These are phyloP conservation scores for Reinhardtius hippoglossoides DNA, from an alignment of 2,113 vertebrate genomes.

Conservation along the genomic window DNA sequence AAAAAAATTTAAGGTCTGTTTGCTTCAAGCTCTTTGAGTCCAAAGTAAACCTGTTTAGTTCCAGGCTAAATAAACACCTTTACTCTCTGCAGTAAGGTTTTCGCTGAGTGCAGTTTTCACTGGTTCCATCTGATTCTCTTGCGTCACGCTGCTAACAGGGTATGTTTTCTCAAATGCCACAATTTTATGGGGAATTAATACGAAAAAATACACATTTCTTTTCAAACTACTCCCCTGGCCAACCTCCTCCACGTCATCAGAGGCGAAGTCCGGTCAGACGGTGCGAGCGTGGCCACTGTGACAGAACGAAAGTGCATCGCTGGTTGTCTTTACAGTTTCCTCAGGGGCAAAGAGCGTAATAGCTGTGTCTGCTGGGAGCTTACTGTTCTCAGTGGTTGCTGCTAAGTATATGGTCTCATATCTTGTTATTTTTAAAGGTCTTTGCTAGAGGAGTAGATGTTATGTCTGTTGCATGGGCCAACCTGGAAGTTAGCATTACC, in stretches of 20 bases:
- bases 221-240: conserved; percentile 59
- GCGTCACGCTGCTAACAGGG: conserved; percentile 56
- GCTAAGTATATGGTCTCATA: conserved; percentile 43
- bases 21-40: conserved; percentile 34
- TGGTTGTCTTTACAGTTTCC: conserved; percentile 71
- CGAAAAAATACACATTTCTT: conserved; percentile 54
- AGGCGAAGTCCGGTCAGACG: conserved; percentile 29
- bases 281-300: conserved; percentile 29
- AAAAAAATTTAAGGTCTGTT: background rate
- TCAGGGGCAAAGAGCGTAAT: conserved; percentile 65
- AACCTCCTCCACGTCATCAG: conserved; percentile 69
- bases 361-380: conserved; percentile 58
- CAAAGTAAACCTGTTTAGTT: conserved; percentile 2
- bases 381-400: conserved; percentile 29
- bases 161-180: conserved; percentile 54
- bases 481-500: background rate
- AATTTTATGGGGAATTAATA: conserved; percentile 62
- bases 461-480: background rate
- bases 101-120: conserved; percentile 28
- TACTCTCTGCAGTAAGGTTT: conserved; percentile 23
- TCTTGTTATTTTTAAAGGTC: conserved; percentile 21
- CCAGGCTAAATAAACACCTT: background rate
- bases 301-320: conserved; percentile 68
- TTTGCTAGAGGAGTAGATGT: conserved; percentile 6
- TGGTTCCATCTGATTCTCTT: conserved; percentile 49